Evolutionary conservation across 2,888 invertebrate genomes (phyloP).

Genomic region (Colletes collaris): DNA sequence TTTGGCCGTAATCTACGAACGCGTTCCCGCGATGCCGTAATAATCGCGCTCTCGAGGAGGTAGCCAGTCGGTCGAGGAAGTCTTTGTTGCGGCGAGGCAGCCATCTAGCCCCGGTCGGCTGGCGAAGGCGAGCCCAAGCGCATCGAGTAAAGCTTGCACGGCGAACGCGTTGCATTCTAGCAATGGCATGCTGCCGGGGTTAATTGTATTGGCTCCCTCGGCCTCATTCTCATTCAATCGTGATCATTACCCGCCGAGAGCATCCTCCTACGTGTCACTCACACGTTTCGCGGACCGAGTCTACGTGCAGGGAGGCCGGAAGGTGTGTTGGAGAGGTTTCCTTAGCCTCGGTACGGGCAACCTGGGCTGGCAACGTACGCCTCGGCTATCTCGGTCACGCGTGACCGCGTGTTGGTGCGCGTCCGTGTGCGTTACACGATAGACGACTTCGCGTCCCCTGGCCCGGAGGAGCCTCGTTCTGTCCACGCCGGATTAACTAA

Average conservation of each 20-base stretch:
- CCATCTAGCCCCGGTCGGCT: conserved; percentile 40
- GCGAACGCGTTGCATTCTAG: conserved; percentile 71
- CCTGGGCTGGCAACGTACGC: conserved; percentile 29
- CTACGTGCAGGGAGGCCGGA: conserved; percentile 24
- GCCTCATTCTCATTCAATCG: conserved; percentile 82
- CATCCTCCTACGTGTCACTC: conserved; percentile 77
- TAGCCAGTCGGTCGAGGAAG: conserved; percentile 30
- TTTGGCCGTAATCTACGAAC: conserved; percentile 70
- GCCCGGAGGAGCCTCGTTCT: conserved; percentile 46
- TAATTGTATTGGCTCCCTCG: conserved; percentile 80
- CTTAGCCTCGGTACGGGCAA: conserved; percentile 46
- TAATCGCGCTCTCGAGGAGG: conserved; percentile 69
- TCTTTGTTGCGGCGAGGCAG: conserved; percentile 56
- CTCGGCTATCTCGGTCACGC: conserved; percentile 61
- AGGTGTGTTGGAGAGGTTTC: conserved; percentile 52
- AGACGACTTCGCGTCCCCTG: conserved; percentile 42
- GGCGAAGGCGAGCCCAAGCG: conserved; percentile 6
- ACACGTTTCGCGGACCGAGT: conserved; percentile 54
- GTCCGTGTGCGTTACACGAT: conserved; percentile 38
- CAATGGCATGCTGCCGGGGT: conserved; percentile 78
- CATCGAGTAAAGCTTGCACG: conserved; percentile 44
- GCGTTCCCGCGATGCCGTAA: conserved; percentile 71
- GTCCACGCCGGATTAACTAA: conserved; percentile 67
- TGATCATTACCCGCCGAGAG: conserved; percentile 79
- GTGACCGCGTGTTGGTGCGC: conserved; percentile 40